These are phyloP conservation scores for Gymnopithys bicolor DNA, from an alignment of 2,797 vertebrate genomes.

Conservation along the genomic window DNA sequence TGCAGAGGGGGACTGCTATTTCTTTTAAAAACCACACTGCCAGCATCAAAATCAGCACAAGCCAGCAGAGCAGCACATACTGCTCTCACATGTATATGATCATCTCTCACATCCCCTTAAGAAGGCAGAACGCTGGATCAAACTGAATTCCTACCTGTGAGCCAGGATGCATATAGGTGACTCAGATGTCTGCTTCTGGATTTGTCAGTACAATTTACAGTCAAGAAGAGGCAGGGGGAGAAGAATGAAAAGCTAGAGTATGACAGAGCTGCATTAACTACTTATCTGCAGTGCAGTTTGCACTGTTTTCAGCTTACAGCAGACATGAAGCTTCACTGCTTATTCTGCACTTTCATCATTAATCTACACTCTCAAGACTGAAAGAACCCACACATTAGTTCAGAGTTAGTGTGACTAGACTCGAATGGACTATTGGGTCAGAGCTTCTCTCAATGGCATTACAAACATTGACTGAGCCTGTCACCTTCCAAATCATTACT, in stretches of 20 bases:
- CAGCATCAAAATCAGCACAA: not conserved
- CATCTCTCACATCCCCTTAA: not conserved
- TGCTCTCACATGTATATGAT: not conserved
- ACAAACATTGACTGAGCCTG: not conserved
- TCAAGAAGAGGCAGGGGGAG: not conserved
- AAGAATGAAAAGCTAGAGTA: not conserved
- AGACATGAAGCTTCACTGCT: not conserved
- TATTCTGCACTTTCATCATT: not conserved
- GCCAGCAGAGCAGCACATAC: not conserved
- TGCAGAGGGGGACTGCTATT: not conserved
- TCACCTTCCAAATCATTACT: not conserved
- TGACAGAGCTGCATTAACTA: not conserved
- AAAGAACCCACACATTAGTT: not conserved
- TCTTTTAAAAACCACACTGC: not conserved
- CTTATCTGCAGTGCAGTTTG: not conserved
- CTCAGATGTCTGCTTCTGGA: not conserved
- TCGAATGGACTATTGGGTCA: not conserved
- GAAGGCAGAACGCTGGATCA: not conserved
- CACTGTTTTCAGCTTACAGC: not conserved
- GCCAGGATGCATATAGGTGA: not conserved
- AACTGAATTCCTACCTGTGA: not conserved
- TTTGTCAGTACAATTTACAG: not conserved
- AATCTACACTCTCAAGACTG: not conserved
- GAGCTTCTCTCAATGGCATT: not conserved
- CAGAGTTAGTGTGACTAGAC: not conserved